Evolutionary conservation across 2,113 vertebrate genomes (phyloP), one percentile per base, ranked within the genome.

Genomic region (Alosa alosa): DNA sequence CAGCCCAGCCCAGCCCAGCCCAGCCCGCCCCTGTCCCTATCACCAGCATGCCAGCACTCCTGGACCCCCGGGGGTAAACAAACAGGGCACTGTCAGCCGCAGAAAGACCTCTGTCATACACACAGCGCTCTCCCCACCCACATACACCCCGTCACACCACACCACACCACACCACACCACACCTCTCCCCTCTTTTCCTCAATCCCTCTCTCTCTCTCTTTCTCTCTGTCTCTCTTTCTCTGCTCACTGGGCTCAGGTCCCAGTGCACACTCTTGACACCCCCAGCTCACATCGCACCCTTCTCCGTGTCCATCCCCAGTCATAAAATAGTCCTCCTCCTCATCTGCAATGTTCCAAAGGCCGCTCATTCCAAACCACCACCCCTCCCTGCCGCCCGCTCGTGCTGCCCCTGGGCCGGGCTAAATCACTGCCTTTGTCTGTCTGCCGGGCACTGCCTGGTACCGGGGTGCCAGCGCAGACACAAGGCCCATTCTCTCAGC

Each of bases 351-450:
- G 93, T 94, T 85, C 93, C 92, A 11, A 89, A 89, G 94, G 94
- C 88, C 94, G 93, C 90, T 95, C 94, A 95, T 95, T 93, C 93
- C 89, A 44, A 90, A 44, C 41, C 41, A 2, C 41, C 41, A n/a
- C 41, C 41, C 41, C 2, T 3, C 50, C 20, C 3, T 5, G 20
- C 18, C 18, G 90, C 91, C 86, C 89, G 68, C 86, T 84, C 93
- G 91, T 93, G 91, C 94, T 92, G 18, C 20, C 89, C 84, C 90
- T 88, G 82, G 88, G 85, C 86, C 39, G 82, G 86, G 55, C 89
- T 94, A 95, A 95, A 95, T 93, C 87, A 50, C 84, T 55, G 86
- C 89, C 93, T 94, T 96, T 96, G 95, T 96, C 92, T 83, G 50
- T 87, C 90, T 81, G 82, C 81, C 81, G 85, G 60, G 89, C 83